phyloP scores from a whole-genome alignment of 2,113 vertebrate genomes.

The Cichladusa arquata region DNA sequence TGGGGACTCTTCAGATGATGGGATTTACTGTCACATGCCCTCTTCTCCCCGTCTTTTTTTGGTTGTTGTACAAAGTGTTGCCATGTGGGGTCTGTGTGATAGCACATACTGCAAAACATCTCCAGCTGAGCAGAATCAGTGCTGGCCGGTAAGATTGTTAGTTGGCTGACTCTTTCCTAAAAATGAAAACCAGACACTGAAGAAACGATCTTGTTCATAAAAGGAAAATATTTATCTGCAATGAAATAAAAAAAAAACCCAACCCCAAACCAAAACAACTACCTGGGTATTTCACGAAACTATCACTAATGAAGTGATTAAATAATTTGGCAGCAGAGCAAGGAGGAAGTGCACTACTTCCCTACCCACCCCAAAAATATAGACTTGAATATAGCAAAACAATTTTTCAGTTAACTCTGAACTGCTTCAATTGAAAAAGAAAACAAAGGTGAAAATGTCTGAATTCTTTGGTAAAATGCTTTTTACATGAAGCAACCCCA shows the following conservation, averaged over 20 bases:
- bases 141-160: background rate
- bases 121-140: background rate
- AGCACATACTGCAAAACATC: constrained; percentile 19
- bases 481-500: background rate
- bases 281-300: background rate
- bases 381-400: background rate
- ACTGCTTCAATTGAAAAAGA: background rate
- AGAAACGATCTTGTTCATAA: constrained; percentile 20
- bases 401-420: background rate
- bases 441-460: background rate
- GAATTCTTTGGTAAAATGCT: background rate
- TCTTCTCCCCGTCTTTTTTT: constrained; percentile 26
- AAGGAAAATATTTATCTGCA: constrained; percentile 16
- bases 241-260: background rate
- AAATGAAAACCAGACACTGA: constrained; percentile 43
- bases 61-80: constrained; percentile 35
- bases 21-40: constrained; percentile 47
- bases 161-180: background rate
- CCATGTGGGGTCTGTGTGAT: constrained; percentile 24
- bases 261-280: background rate
- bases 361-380: background rate
- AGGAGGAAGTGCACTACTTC: background rate
- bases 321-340: background rate
- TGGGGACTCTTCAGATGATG: constrained; percentile 28
- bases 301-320: background rate